Base-by-base conservation (phyloP, 2,888 invertebrate species). In the Corbicula japonica region DNA sequence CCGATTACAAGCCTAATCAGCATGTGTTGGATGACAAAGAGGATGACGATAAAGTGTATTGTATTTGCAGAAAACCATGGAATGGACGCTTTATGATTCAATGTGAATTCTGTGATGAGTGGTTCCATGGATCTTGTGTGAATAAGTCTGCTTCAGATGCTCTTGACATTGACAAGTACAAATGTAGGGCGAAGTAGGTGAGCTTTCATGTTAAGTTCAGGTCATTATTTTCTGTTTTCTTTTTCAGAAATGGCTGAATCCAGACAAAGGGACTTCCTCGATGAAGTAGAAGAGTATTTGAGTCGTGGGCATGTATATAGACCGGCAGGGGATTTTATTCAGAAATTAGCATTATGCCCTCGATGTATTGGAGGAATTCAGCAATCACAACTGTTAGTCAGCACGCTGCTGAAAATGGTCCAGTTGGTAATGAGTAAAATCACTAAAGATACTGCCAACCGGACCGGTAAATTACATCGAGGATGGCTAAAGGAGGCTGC, bases 51-150 rank as follows among this genome's bases (percentile, higher is more conserved):
- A 28, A 28, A 12, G 26, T 26, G 0, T 70, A 74, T n/a, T 79
- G 79, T 48, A 15, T 63, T 0, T 79, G 79, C 46, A 58, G 60
- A 32, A 50, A 72, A 21, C 74, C 73, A 0, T 78, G 69, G 69
- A 8, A 73, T 2, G 70, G 76, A 0, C 26, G 70, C 32, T 76
- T 76, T 38, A 76, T 71, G 76, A 71, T 76, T 5, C 79, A 79
- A 32, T 79, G 74, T 41, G 71, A 79, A 23, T 62, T 35, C 38
- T 79, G 79, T 21, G 54, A 63, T 15, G 71, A 71, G 30, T 79
- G 74, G 71, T 79, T 35, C 52, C 77, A 76, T 71, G 76, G 76
- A 23, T 73, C 73, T 18, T 73, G 78, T 48, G 52, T 69, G 1
- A 74, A 74, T 56, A 44, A 70, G 0, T 52, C 63, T 26, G 50